Evolutionary conservation across 1,140 invertebrate species (phyloP), one percentile per base, ranked within the genome.

Genomic region (Cardiocondyla obscurior): DNA sequence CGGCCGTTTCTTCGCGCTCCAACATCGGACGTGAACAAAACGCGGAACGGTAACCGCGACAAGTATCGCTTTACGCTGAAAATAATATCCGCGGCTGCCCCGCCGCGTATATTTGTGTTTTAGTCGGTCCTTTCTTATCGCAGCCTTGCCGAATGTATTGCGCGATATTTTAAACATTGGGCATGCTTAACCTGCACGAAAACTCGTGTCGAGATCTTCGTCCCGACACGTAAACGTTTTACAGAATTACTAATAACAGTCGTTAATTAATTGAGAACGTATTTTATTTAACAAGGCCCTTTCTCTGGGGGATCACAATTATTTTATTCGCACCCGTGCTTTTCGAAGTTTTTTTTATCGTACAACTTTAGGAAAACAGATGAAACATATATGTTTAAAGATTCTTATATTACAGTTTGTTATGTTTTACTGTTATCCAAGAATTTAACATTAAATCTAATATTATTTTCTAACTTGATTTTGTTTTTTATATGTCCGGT

Each of bases 181-280:
- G 44, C 82, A 57, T 22, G 55, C 53, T 73, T 88, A 88, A 88
- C 86, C 86, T 88, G 19, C 72, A 58, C 12, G 19, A 25, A 28
- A 10, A 8, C 19, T 57, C 60, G 72, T 58, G 3, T 42, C 39
- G 16, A 28, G 12, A 1, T n/a, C 19, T 36, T 12, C 5, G n/a
- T n/a, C n/a, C n/a, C n/a, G n/a, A n/a, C n/a, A n/a, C n/a, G n/a
- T n/a, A n/a, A n/a, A 19, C 10, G 16, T 5, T 62, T 62, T 46
- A 22, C 2, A 16, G n/a, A 36, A 76, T 42, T 76, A 36, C 33
- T 64, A 12, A 7, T 8, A n/a, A 22, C 14, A 33, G 36, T 36
- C 10, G 2, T 49, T 36, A 25, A n/a, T n/a, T 2, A n/a, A 22
- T 46, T 44, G 16, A 46, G 62, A 5, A n/a, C n/a, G 4, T 22